Evolutionary conservation across 2,888 invertebrate species (phyloP), one percentile per base, ranked within the genome.

Genomic region (Zygogramma bicolorata): DNA sequence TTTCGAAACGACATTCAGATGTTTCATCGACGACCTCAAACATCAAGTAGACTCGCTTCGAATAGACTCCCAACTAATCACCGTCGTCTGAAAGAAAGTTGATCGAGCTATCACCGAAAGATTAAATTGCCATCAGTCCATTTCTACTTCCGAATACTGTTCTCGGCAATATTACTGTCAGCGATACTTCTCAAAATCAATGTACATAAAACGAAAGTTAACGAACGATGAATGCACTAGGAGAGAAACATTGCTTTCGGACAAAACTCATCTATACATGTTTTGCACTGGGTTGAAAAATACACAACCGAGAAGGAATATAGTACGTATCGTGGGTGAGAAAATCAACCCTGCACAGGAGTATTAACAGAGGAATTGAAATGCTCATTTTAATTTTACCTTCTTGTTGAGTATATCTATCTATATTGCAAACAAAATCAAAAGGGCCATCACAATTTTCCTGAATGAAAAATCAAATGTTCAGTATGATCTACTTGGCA

Each of bases 71-170:
- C n/a, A 2, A 38, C 38, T 13, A 38, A 38, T n/a, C 13, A 38
- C 3, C n/a, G 38, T 38, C 8, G 8, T 25, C 27, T 27, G n/a
- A 25, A 27, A 22, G 13, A 53, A 25, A 27, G 8, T 18, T 57
- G 25, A 38, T 57, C 40, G 18, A 67, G 59, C 66, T 46, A 42
- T 42, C 42, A 59, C 29, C 59, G 15, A 18, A 20, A 59, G 38
- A 68, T 53, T 53, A 53, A 6, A 67, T 75, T 73, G 76, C 74
- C 77, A 71, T 71, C 73, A 73, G 73, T 73, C 78, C 76, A 74
- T 71, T 63, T 68, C 75, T 74, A 77, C 75, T 78, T 74, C 53
- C 27, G 27, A 53, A 53, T 53, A 53, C 53, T 53, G 53, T 53
- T 53, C 53, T 53, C 53, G 53, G 40, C 61, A 61, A 72, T 74